Evolutionary conservation across 92 coral and sea anemone species (phyloP).

Genomic region (Palythoa heliodiscus): DNA sequence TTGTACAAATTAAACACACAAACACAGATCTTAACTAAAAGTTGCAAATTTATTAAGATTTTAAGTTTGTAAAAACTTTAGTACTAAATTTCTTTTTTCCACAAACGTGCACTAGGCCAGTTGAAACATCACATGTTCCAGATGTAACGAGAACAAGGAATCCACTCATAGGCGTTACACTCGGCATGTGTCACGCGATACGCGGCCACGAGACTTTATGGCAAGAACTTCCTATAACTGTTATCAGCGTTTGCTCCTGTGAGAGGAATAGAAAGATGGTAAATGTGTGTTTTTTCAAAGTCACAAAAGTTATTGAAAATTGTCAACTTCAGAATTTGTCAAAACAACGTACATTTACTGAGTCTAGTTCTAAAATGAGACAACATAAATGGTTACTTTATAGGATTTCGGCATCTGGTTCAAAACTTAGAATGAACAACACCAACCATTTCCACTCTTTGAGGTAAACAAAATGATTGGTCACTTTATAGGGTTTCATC

Average conservation of each 20-base stretch:
- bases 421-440: too few species aligned
- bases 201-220: neutral
- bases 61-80: slow-evolving; percentile 21
- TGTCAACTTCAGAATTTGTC: too few species aligned
- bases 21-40: slow-evolving; percentile 1
- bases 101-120: neutral
- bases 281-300: too few species aligned
- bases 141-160: neutral
- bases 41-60: slow-evolving; percentile 23
- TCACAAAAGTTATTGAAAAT: too few species aligned
- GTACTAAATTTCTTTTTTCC: neutral
- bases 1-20: neutral
- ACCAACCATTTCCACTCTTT: too few species aligned
- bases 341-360: too few species aligned
- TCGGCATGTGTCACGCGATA: neutral
- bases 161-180: neutral
- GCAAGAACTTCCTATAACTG: neutral
- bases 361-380: too few species aligned
- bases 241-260: slow-evolving; percentile 29
- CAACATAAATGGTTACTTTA: too few species aligned
- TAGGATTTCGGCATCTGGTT: too few species aligned
- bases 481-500: too few species aligned
- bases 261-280: neutral
- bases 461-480: too few species aligned
- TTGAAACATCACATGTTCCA: neutral